Conservation (phyloP, 2,888 invertebrate species). For the Cheilosia impressa region DNA sequence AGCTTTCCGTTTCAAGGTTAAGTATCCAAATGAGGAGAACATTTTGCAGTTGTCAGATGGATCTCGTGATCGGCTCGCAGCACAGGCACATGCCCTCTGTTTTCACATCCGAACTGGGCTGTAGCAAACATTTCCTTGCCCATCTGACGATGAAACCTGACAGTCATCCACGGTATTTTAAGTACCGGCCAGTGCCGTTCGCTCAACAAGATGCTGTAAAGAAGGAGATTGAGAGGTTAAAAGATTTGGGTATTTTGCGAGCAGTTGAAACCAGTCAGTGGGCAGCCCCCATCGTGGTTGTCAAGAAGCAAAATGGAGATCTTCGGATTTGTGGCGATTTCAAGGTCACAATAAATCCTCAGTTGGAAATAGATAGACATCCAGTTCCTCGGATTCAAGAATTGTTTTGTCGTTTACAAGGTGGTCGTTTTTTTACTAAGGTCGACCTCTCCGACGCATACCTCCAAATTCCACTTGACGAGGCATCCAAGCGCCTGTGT, state of each 20-base stretch:
- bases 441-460: slow-evolving; percentile 60
- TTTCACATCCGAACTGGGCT: slow-evolving; percentile 30
- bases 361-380: slow-evolving; percentile 15
- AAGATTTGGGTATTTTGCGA: slow-evolving; percentile 18
- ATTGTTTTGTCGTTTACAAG: slow-evolving; percentile 67
- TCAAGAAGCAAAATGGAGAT: slow-evolving; percentile 32
- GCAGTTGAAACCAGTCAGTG: too few species aligned
- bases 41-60: slow-evolving; percentile 20
- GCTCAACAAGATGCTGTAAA: slow-evolving; percentile 27
- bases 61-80: slow-evolving; percentile 28
- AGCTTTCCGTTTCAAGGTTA: slow-evolving; percentile 23
- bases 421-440: slow-evolving; percentile 67
- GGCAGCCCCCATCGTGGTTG: too few species aligned
- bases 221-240: slow-evolving; percentile 15
- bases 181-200: slow-evolving; percentile 25
- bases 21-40: slow-evolving; percentile 20
- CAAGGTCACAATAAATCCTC: slow-evolving; percentile 3
- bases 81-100: slow-evolving; percentile 20
- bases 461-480: slow-evolving; percentile 20
- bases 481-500: slow-evolving; percentile 17
- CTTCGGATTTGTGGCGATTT: slow-evolving; percentile 51
- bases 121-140: neutral
- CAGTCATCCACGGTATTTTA: too few species aligned
- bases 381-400: slow-evolving; percentile 65
- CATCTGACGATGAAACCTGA: too few species aligned